A percentile compares a stretch with the other conserved stretches of the same genome.
Conservation (phyloP, 2,888 invertebrate species). For the Epicampocera succincta region DNA sequence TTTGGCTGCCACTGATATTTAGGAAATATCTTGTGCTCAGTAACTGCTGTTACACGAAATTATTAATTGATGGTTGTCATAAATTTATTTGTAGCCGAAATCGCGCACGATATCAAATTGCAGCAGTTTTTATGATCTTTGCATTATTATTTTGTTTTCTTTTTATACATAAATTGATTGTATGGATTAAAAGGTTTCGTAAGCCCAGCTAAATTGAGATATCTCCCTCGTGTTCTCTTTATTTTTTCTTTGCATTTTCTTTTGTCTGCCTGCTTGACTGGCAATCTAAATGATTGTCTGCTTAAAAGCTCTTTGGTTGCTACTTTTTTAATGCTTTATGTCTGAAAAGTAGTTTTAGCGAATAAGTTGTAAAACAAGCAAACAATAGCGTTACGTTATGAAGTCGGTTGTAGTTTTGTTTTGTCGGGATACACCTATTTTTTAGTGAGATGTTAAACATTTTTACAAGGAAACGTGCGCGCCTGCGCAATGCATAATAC, state of each 20-base stretch:
- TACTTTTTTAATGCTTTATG: conserved; percentile 4
- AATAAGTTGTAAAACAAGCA: conserved; percentile 67
- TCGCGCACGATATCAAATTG: conserved; percentile 66
- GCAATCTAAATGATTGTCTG: conserved; percentile 45
- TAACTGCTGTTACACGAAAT: conserved; percentile 68
- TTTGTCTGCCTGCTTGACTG: conserved; percentile 61
- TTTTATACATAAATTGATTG: conserved; percentile 21
- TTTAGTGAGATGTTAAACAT: conserved; percentile 68
- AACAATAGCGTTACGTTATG: conserved; percentile 74
- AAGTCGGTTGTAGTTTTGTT: conserved; percentile 52
- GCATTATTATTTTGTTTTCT: conserved; percentile 29
- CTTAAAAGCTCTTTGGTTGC: conserved; percentile 24
- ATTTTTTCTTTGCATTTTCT: neutral
- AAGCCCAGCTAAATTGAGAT: conserved; percentile 76
- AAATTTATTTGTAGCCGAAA: conserved; percentile 73
- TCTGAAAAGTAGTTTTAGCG: conserved; percentile 42
- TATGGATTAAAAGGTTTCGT: conserved; percentile 59
- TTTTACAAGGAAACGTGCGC: conserved; percentile 71
- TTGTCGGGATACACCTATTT: conserved; percentile 72
- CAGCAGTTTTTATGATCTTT: conserved; percentile 28
- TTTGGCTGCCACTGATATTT: conserved; percentile 64
- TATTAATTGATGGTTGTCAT: conserved; percentile 76
- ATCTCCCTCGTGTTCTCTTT: conserved; percentile 73
- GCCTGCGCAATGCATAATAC: conserved; percentile 66
- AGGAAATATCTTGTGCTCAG: conserved; percentile 35